Evolutionary conservation across 2,888 invertebrate genomes (phyloP), one percentile per base, ranked within the genome.

Genomic region (Amphipyra tragopoginis): DNA sequence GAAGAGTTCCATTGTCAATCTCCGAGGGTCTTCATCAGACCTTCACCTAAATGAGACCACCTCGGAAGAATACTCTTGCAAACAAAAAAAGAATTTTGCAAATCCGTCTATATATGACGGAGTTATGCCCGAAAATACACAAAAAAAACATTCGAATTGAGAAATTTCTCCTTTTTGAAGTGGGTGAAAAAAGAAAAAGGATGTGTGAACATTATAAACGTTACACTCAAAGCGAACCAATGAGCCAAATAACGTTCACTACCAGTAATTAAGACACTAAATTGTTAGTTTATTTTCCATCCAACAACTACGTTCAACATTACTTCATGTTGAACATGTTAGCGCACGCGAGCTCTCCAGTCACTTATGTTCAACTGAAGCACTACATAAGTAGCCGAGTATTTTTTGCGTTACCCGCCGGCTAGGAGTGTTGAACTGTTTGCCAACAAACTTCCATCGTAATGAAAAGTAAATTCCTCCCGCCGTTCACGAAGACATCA

Each of bases 401-500:
- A 74, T 79, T 79, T 79, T 79, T 79, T 80, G 62, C 77, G 47
- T 59, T 65, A 62, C 48, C 61, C 60, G 53, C 38, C 62, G 57
- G 47, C 77, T 81, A 78, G 82, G 85, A 88, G 81, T 86, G 86
- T 86, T 83, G 88, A 88, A 88, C 84, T 91, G 88, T 92, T 92
- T 92, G 89, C 84, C 81, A 84, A 87, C 89, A 90, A 91, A 91
- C 91, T 91, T 89, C 84, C 85, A 82, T 87, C 84, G 90, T 91
- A 92, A 92, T 93, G 92, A 91, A 92, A 92, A 92, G 92, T 92
- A 93, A 93, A 93, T 91, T 91, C 82, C 76, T 74, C 66, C 63
- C 78, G 80, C 55, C 82, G 77, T 83, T 85, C 81, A 77, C 85
- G 83, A 84, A 85, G 86, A 89, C 90, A 89, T 90, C 91, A 89